Base-by-base conservation (phyloP, 2,797 vertebrate species). In the Chaunax sp. region DNA sequence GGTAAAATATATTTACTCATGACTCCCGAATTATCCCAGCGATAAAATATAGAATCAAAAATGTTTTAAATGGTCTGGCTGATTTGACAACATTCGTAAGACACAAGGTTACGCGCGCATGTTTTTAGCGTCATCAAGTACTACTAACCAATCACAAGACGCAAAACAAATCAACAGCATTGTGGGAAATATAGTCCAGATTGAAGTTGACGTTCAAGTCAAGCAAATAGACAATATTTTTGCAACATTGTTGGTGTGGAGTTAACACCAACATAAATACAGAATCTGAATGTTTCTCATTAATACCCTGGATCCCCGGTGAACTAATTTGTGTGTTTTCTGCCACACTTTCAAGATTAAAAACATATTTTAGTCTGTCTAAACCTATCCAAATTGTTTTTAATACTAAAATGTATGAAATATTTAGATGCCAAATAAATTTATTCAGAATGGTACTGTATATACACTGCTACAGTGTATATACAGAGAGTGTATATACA, bases 1-100 rank as follows among this genome's bases (percentile, higher is more conserved):
- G 94, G 93, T 10, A 95, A 52, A 69, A 94, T 81, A 44, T 90
- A 94, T 82, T 63, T 93, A 50, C 70, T 93, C 94, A 95, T 94
- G 11, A 3, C 76, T 65, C 1, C 12, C 2, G 10, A 50, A 18
- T 1, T 41, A 40, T 0, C 2, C 1, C 0, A 22, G 13, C 6
- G 6, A 45, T 8, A 11, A 37, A 41, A 64, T 14, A 16, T 1
- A 40, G 0, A 2, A 52, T 37, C 0, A 18, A 55, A 35, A 45
- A 25, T 1, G 3, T n/a, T 50, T 40, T 3, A 37, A 12, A 4
- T 3, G 13, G 10, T 64, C 5, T 19, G 22, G 20, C 40, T 61
- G 2, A 10, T 45, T 13, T 67, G 1, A 56, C 15, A 52, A 23
- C 16, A 30, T 40, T 46, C 1, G 33, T 19, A 41, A 0, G 38